Conservation (phyloP, 2,888 invertebrate genomes). For the Zaprionus obscuricornis region DNA sequence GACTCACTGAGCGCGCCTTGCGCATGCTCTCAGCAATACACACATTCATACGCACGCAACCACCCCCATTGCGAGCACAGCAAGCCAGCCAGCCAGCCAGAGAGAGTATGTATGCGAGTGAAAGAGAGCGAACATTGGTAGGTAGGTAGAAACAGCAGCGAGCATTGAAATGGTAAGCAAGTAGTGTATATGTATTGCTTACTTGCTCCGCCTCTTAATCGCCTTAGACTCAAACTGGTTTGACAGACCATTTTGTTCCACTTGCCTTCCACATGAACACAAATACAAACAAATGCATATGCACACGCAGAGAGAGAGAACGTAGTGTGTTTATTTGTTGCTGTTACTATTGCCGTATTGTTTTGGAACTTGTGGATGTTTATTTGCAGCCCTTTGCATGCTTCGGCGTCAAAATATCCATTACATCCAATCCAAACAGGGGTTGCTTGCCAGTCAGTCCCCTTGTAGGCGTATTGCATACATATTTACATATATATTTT, state of each 20-base stretch:
- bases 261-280: conserved; percentile 52
- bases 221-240: conserved; percentile 40
- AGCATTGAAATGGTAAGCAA: too few relatives aligned
- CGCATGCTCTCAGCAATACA: conserved; percentile 21
- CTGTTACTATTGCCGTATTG: conserved; percentile 44
- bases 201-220: conserved; percentile 75
- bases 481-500: too few relatives aligned
- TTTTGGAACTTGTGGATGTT: conserved; percentile 78
- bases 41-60: conserved; percentile 6
- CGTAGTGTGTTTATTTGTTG: conserved; percentile 32
- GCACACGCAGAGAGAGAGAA: neutral
- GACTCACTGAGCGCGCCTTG: conserved; percentile 1
- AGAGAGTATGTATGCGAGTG: too few relatives aligned
- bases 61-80: conserved; percentile 13
- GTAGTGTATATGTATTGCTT: conserved; percentile 5
- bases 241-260: conserved; percentile 70
- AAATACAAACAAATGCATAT: too few relatives aligned
- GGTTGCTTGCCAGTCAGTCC: conserved; percentile 47
- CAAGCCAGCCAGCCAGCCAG: too few relatives aligned
- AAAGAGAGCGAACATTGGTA: conserved; percentile 4
- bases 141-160: conserved; percentile 23
- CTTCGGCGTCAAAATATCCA: conserved; percentile 82
- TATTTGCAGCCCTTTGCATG: conserved; percentile 80
- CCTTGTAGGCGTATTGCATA: conserved; percentile 49
- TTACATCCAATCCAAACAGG: conserved; percentile 81